These are phyloP conservation scores for Albula glossodonta DNA, from an alignment of 2,113 vertebrate species.

Conservation along the genomic window DNA sequence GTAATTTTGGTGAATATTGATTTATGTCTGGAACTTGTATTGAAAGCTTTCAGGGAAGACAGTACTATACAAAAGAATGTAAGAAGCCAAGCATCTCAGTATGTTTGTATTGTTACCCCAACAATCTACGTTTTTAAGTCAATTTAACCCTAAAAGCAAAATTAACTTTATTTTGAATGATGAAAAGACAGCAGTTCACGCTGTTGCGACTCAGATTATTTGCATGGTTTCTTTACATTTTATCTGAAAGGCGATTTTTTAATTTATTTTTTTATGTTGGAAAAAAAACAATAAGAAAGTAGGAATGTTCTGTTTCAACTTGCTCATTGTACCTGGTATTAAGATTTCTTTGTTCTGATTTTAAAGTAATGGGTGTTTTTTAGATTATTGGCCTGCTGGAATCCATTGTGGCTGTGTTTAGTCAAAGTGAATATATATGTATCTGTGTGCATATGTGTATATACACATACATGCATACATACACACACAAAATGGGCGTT, in stretches of 20 bases:
- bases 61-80: constrained; percentile 28
- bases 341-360: not conserved
- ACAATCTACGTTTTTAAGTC: not conserved
- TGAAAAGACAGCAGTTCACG: not conserved
- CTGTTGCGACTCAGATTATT: not conserved
- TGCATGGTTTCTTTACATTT: not conserved
- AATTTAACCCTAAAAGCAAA: not conserved
- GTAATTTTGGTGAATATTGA: constrained; percentile 24
- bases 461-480: too few species aligned
- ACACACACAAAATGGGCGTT: not conserved
- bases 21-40: constrained; percentile 33
- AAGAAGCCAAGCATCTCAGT: constrained; percentile 28
- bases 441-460: too few species aligned
- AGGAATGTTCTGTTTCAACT: not conserved
- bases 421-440: not conserved
- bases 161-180: not conserved
- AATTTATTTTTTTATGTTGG: not conserved
- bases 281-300: not conserved
- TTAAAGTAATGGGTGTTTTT: not conserved
- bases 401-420: not conserved
- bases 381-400: not conserved
- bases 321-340: not conserved
- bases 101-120: not conserved
- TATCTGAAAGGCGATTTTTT: not conserved
- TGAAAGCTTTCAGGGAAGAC: constrained; percentile 35